These are phyloP conservation scores for Tiphia femorata DNA, from an alignment of 2,888 invertebrate species.

Conservation along the genomic window DNA sequence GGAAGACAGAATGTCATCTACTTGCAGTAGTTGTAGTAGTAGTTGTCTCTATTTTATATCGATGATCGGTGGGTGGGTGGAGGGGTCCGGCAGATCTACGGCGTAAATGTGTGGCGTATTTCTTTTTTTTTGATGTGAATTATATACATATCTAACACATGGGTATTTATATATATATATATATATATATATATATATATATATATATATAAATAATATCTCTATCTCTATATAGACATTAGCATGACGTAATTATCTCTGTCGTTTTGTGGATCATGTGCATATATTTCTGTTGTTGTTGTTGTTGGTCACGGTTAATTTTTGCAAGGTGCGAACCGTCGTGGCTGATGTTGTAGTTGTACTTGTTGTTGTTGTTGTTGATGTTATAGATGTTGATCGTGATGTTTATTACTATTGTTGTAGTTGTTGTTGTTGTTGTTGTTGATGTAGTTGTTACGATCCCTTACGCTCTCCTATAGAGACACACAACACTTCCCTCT, in stretches of 20 bases:
- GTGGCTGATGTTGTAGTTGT: slow-evolving; percentile 4
- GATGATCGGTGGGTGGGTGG: slow-evolving; percentile 58
- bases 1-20: too few relatives aligned
- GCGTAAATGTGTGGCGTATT: slow-evolving; percentile 59
- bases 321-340: neutral
- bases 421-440: slow-evolving; percentile 20
- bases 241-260: too few relatives aligned
- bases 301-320: neutral
- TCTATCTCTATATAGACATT: too few relatives aligned
- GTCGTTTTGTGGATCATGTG: neutral
- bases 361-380: slow-evolving; percentile 6
- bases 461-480: neutral
- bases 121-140: slow-evolving; percentile 43
- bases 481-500: slow-evolving; percentile 8
- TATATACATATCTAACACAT: slow-evolving; percentile 13
- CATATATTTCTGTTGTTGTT: slow-evolving; percentile 23
- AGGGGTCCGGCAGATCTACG: slow-evolving; percentile 62
- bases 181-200: slow-evolving; percentile 22
- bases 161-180: slow-evolving; percentile 4
- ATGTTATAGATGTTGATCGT: slow-evolving; percentile 30
- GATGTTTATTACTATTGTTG: slow-evolving; percentile 15
- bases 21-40: too few relatives aligned
- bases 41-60: slow-evolving; percentile 38
- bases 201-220: slow-evolving; percentile 19
- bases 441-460: slow-evolving; percentile 19